Percentiles rank a stretch among this genome's conserved stretches.
These are phyloP conservation scores for Andrena trimmerana DNA, from an alignment of 2,888 invertebrate species.

Conservation along the genomic window DNA sequence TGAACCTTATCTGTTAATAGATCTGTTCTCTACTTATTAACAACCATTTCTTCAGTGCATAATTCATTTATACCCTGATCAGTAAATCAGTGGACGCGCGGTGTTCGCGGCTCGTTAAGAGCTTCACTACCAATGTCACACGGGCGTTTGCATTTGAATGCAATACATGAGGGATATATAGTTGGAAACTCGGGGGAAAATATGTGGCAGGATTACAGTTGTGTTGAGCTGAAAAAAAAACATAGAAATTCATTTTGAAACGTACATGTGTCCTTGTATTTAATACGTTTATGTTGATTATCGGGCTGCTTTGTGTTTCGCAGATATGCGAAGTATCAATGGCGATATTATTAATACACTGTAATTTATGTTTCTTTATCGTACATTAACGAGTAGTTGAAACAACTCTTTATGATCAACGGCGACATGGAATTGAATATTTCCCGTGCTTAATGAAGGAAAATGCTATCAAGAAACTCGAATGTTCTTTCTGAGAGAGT, in stretches of 20 bases:
- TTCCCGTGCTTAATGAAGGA: background rate
- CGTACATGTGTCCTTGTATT: background rate
- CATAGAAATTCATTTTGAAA: background rate
- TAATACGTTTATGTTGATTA: background rate
- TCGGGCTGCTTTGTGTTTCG: background rate
- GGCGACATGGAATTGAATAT: background rate
- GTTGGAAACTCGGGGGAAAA: background rate
- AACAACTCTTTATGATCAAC: background rate
- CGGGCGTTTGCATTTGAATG: slow-evolving; percentile 4
- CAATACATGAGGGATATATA: background rate
- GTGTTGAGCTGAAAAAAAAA: background rate
- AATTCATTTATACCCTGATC: background rate
- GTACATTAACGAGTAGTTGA: background rate
- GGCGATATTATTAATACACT: background rate
- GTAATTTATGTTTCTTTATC: background rate
- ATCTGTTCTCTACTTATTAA: background rate
- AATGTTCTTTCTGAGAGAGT: background rate
- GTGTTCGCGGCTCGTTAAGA: background rate
- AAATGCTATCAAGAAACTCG: background rate
- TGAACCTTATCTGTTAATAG: background rate
- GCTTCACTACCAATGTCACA: background rate
- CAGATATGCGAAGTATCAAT: background rate
- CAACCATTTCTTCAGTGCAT: background rate
- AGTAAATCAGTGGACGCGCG: background rate
- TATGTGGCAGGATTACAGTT: background rate